Evolutionary conservation across 2,113 vertebrate genomes (phyloP).

Genomic region (Melanerpes formicivorus): DNA sequence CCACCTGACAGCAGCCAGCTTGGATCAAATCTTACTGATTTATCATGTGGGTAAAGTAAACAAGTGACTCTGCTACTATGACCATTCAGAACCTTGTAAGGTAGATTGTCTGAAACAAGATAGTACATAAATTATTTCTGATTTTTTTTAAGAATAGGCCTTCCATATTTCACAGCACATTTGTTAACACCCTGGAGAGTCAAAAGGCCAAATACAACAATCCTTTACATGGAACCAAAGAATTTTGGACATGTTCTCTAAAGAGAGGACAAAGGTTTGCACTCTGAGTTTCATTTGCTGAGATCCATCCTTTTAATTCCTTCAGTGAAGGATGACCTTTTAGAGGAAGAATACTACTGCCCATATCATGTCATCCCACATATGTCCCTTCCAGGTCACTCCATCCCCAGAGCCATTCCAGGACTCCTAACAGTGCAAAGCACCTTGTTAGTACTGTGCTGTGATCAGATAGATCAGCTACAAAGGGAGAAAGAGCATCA

Average conservation of each 20-base stretch:
- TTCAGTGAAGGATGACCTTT: not conserved
- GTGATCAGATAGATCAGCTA: not conserved
- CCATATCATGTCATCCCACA: not conserved
- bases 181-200: not conserved
- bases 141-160: not conserved
- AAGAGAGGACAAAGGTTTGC: not conserved
- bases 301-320: not conserved
- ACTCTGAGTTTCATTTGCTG: not conserved
- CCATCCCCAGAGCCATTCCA: not conserved
- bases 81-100: slow-evolving; percentile 71
- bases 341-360: not conserved
- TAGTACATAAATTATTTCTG: not conserved
- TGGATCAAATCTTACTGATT: slow-evolving; percentile 75
- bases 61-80: slow-evolving; percentile 75
- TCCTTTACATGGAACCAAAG: not conserved
- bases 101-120: slow-evolving; percentile 63
- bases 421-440: not conserved
- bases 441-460: not conserved
- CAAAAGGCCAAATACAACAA: not conserved
- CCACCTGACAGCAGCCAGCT: slow-evolving; percentile 82
- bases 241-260: not conserved
- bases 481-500: not conserved
- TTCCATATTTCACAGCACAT: not conserved
- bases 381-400: not conserved
- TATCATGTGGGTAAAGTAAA: slow-evolving; percentile 76